Evolutionary conservation across 2,113 vertebrate genomes (phyloP), one percentile per base, ranked within the genome.

Genomic region (Myanophis thanlyinensis): DNA sequence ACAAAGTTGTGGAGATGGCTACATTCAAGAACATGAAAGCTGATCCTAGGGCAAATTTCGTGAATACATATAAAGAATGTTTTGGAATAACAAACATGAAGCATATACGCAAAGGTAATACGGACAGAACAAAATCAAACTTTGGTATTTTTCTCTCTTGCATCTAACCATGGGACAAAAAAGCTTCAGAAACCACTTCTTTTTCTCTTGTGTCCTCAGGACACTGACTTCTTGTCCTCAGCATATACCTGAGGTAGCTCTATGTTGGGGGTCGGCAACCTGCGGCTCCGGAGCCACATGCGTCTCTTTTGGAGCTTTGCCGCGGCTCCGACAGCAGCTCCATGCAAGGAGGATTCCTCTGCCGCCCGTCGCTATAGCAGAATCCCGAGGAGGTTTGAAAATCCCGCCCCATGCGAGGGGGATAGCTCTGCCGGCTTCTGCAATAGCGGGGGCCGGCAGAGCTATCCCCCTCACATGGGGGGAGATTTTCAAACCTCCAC

Each of bases 11-110:
- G 62, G 89, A 97, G 46, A 62, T 51, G 44, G 56, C 95, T 47
- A 93, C 89, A 18, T 96, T 95, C 6, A 86, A 93, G 35, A 94
- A 96, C 51, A 97, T 93, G 95, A 97, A 97, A 94, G 35, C 27
- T 9, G 92, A 97, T 90, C 91, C 95, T 10, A 92, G 88, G 87
- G 94, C 94, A 89, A 97, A 97, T 85, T 94, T 85, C 23, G 88
- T 97, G 0, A 0, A 2, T 0, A 1, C 87, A 22, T 0, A 59
- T 88, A 87, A 51, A 11, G 1, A 80, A 0, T 0, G 51, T 0
- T 0, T 88, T 23, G 52, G 91, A 1, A 2, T 0, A 25, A 9
- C 0, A 5, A 22, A 59, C 25, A 20, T 30, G 8, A 40, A 11
- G 1, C 49, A 52, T 54, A 22, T 88, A 23, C 49, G 51, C 51